Evolutionary conservation across 30 jellyfish, hydroid and myxozoan genomes (phyloP).

Genomic region (Phacellophora camtschatica): DNA sequence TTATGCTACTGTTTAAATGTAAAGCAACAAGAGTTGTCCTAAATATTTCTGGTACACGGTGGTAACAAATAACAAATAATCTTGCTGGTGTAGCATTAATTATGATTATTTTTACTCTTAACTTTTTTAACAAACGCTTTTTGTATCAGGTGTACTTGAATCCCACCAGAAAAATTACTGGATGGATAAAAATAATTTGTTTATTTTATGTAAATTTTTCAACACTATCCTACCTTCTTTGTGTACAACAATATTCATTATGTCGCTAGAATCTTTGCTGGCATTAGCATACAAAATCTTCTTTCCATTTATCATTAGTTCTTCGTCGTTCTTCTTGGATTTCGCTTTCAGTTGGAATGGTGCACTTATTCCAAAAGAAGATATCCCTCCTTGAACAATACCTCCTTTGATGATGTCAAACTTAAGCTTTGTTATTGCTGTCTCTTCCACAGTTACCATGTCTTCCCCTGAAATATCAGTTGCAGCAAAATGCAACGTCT

Average conservation of each 20-base stretch:
- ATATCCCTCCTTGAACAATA: slow-evolving; percentile 53
- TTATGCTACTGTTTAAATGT: too few relatives aligned
- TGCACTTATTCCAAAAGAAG: slow-evolving; percentile 54
- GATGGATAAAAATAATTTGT: too few relatives aligned
- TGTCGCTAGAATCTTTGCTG: slow-evolving; percentile 61
- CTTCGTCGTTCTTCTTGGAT: slow-evolving; percentile 33
- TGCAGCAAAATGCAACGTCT: slow-evolving; percentile 81
- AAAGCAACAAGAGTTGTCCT: too few relatives aligned
- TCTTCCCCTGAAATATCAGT: slow-evolving; percentile 89
- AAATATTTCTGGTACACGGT: too few relatives aligned
- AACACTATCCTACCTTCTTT: slow-evolving; percentile 47
- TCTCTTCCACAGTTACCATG: slow-evolving; percentile 47
- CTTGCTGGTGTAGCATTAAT: too few relatives aligned
- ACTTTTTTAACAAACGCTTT: too few relatives aligned
- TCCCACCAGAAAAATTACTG: too few relatives aligned
- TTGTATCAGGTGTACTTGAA: too few relatives aligned
- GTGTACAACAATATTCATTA: slow-evolving; percentile 64
- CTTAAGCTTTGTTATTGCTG: slow-evolving; percentile 43
- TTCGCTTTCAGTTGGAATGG: slow-evolving; percentile 72
- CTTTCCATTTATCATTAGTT: slow-evolving; percentile 79
- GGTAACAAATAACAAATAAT: too few relatives aligned
- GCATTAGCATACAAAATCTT: slow-evolving; percentile 47
- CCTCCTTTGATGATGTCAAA: slow-evolving; percentile 55
- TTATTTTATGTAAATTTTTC: too few relatives aligned
- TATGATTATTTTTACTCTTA: too few relatives aligned